Percentiles rank a stretch among this genome's conserved stretches.
Evolutionary conservation across 2,888 invertebrate species (phyloP).

Genomic region (Aelia acuminata): DNA sequence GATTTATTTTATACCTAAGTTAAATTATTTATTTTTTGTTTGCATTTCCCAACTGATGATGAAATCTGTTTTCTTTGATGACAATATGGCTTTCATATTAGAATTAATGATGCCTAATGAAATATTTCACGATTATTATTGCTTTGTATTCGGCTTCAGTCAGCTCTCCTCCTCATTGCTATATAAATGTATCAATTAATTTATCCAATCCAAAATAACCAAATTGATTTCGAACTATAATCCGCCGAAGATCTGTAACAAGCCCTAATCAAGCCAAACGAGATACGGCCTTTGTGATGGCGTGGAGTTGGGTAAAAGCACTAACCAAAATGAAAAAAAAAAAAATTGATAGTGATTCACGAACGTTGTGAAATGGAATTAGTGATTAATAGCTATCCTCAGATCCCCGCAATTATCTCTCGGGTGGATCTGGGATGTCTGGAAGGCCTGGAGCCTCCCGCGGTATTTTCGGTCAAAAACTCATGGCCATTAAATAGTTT

Average conservation of each 20-base stretch:
- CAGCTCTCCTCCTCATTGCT: not conserved
- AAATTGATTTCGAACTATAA: not conserved
- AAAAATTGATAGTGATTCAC: not conserved
- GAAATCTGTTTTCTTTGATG: too few species aligned
- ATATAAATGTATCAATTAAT: not conserved
- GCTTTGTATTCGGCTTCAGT: not conserved
- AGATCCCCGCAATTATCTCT: not conserved
- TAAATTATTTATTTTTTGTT: too few species aligned
- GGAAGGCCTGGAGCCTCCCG: not conserved
- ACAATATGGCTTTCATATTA: too few species aligned
- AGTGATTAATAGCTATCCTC: constrained; percentile 15
- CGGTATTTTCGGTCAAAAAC: not conserved
- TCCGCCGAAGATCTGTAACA: not conserved
- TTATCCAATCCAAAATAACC: not conserved
- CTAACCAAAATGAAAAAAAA: not conserved
- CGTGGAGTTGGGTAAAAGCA: not conserved
- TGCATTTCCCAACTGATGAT: too few species aligned
- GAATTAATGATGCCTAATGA: too few species aligned
- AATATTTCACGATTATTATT: not conserved
- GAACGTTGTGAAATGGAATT: not conserved
- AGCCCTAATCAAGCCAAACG: not conserved
- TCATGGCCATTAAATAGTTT: not conserved
- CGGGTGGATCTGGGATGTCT: not conserved
- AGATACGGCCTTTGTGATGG: not conserved
- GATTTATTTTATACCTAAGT: too few species aligned